Conservation (phyloP, 2,113 vertebrate genomes). For the Trichomycterus rosablanca region DNA sequence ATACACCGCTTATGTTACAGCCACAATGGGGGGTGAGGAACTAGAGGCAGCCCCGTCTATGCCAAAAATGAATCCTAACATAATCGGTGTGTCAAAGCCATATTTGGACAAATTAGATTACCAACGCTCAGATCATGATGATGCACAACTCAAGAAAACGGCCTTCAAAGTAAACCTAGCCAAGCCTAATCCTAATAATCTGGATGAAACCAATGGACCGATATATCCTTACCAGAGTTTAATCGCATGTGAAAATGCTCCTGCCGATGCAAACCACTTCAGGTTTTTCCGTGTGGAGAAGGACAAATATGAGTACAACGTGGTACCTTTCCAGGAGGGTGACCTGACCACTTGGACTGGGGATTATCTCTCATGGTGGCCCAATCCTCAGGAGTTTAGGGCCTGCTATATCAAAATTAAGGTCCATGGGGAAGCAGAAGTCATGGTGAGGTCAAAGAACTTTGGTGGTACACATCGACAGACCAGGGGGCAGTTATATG, state of each 20-base stretch:
- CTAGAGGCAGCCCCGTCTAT: slow-evolving; percentile 86
- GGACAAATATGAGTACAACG: slow-evolving; percentile 93
- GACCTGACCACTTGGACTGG: slow-evolving; percentile 87
- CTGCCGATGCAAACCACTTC: slow-evolving; percentile 80
- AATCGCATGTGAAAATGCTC: slow-evolving; percentile 80
- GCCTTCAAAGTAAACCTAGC: slow-evolving; percentile 87
- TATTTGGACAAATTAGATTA: slow-evolving; percentile 86
- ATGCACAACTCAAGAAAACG: slow-evolving; percentile 82
- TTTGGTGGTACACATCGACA: slow-evolving; percentile 77
- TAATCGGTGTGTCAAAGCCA: slow-evolving; percentile 87
- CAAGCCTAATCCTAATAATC: slow-evolving; percentile 82
- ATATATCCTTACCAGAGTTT: slow-evolving; percentile 86
- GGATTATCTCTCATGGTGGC: slow-evolving; percentile 94
- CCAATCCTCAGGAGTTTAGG: slow-evolving; percentile 94
- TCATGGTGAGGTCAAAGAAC: slow-evolving; percentile 87
- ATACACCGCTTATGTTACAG: slow-evolving; percentile 86
- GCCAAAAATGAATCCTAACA: slow-evolving; percentile 75
- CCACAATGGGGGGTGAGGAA: slow-evolving; percentile 88
- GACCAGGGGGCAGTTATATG: slow-evolving; percentile 83
- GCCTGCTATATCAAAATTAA: slow-evolving; percentile 92
- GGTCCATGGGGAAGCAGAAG: slow-evolving; percentile 82
- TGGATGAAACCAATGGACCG: slow-evolving; percentile 81
- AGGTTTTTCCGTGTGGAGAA: slow-evolving; percentile 91
- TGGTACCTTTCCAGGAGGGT: slow-evolving; percentile 89
- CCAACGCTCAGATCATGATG: slow-evolving; percentile 83